phyloP scores from a whole-genome alignment of 2,797 vertebrate genomes.

The Sebastes oblongus region DNA sequence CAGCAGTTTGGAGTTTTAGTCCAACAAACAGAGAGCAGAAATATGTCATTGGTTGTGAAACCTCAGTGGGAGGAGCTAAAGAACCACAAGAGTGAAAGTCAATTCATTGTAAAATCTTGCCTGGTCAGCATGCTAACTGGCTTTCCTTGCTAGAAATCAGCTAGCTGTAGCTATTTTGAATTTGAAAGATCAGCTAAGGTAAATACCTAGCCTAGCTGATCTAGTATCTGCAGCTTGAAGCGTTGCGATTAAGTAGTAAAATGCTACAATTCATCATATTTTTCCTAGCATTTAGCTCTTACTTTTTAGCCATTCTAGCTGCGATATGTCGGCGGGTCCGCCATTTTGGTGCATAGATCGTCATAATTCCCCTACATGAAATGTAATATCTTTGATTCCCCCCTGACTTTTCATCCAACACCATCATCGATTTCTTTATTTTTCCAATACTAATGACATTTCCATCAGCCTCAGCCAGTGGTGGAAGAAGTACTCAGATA shows the following conservation, averaged over 20 bases:
- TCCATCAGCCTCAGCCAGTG: neutral
- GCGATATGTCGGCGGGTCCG: no score
- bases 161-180: neutral
- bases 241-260: neutral
- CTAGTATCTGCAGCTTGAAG: neutral
- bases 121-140: neutral
- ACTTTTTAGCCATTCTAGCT: no score
- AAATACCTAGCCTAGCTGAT: neutral
- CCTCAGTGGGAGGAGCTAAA: constrained; percentile 11
- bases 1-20: constrained; percentile 33
- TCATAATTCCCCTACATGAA: no score
- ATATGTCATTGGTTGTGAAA: constrained; percentile 2
- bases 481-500: no score
- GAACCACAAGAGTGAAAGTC: neutral
- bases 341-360: neutral
- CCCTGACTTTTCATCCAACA: neutral
- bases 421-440: neutral
- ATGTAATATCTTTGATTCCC: neutral
- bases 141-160: neutral
- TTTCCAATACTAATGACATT: neutral
- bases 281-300: no score
- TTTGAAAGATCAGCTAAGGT: neutral
- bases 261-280: neutral
- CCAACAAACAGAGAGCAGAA: constrained; percentile 24
- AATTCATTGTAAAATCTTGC: neutral